phyloP scores from a whole-genome alignment of 2,113 vertebrate species.

The Ciconia maguari region DNA sequence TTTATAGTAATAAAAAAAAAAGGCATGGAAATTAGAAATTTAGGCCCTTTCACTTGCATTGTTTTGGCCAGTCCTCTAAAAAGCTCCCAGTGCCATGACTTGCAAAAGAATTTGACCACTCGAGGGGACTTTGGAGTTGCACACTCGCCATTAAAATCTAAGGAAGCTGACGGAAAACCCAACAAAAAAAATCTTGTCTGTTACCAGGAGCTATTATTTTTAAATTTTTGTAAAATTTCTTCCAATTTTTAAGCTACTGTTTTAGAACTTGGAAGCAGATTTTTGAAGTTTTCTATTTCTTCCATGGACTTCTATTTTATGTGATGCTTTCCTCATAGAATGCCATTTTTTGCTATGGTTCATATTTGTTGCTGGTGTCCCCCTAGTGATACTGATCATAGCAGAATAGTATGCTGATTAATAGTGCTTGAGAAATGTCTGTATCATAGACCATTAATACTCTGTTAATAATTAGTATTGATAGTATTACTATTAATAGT shows the following conservation, averaged over 20 bases:
- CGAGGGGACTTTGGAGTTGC: background rate
- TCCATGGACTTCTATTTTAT: background rate
- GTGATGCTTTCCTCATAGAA: background rate
- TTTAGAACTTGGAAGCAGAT: background rate
- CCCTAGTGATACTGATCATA: background rate
- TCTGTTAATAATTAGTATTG: background rate
- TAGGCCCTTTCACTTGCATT: background rate
- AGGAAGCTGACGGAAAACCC: background rate
- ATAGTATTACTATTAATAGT: background rate
- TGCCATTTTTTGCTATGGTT: background rate
- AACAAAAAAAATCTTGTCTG: background rate
- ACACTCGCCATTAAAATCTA: background rate
- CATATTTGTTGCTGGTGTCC: background rate
- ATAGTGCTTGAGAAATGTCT: background rate
- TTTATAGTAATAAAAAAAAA: background rate
- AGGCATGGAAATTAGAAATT: background rate
- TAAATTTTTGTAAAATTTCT: background rate
- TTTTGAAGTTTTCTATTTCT: background rate
- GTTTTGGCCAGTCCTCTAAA: background rate
- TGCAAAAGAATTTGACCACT: background rate
- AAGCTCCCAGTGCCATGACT: background rate
- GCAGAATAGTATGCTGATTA: background rate
- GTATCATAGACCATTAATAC: background rate
- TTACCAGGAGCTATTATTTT: background rate
- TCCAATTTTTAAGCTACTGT: background rate